Conservation (phyloP, 2,113 vertebrate genomes). For the Laticauda colubrina region DNA sequence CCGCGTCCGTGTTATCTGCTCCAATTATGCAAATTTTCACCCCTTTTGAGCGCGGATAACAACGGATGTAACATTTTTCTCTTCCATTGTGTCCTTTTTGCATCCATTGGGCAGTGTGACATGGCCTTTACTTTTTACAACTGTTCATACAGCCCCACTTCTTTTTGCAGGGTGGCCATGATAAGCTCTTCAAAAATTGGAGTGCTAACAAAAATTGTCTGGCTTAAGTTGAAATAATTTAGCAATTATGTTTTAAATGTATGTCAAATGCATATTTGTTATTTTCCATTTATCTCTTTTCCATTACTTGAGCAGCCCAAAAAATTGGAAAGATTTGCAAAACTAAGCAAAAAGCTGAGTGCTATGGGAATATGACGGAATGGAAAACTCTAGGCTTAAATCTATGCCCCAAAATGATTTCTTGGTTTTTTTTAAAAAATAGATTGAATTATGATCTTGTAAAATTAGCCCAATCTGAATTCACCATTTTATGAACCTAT, state of each 20-base stretch:
- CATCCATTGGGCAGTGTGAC: too few species aligned
- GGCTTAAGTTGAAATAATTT: not conserved
- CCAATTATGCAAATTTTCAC: too few species aligned
- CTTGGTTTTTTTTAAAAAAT: not conserved
- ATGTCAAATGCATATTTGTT: not conserved
- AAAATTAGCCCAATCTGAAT: not conserved
- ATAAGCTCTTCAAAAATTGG: not conserved
- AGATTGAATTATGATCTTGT: not conserved
- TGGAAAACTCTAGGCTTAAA: not conserved
- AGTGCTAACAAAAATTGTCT: not conserved
- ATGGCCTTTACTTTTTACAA: not conserved
- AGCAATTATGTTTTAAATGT: not conserved
- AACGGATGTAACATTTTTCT: too few species aligned
- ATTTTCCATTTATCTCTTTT: not conserved
- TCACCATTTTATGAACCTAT: not conserved
- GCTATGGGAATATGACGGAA: not conserved
- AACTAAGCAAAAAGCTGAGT: not conserved
- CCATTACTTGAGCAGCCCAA: not conserved
- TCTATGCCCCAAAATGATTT: not conserved
- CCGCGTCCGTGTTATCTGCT: too few species aligned
- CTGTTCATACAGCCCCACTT: not conserved
- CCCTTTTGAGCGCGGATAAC: too few species aligned
- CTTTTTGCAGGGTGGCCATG: not conserved
- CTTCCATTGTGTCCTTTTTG: too few species aligned
- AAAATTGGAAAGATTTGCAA: not conserved